Base-by-base conservation (phyloP, 2,797 vertebrate species). In the Falco novaeseelandiae region DNA sequence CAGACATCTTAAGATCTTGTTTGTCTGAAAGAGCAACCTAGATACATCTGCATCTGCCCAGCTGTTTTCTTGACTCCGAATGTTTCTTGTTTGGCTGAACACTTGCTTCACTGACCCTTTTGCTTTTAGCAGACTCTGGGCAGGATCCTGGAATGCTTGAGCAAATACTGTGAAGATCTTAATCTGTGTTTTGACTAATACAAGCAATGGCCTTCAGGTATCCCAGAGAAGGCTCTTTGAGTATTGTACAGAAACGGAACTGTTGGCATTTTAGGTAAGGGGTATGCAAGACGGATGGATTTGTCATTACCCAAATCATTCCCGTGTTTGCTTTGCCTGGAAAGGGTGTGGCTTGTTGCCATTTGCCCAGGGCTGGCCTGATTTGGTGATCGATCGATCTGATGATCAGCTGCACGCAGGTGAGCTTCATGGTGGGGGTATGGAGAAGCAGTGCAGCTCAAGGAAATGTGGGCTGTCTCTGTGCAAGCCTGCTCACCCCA, bases 141-240 rank as follows among this genome's bases (percentile, higher is more conserved):
- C 66, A 83, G 72, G 52, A 78, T 71, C 62, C 61, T 83, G 82
- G 76, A 91, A 90, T 91, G 67, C 48, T 9, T 92, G 82, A 80
- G 69, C 57, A 94, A 91, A 80, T 88, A 74, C 52, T 71, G 34
- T 63, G 10, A 48, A 95, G 79, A 89, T 83, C 15, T 71, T 91
- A 55, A 87, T 87, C 51, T 69, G n/a, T 88, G 44, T 91, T 94
- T 97, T 88, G 79, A 86, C 51, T 89, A 83, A 55, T 32, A 59
- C 0, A 8, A 80, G 36, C 61, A 57, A 52, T 29, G 48, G 18
- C 79, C 27, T 77, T 85, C 67, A 73, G 65, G 40, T 94, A 73
- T 80, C 72, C 44, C 40, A 66, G 67, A 86, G 87, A 71, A 90
- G 57, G n/a, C 44, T 78, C 55, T 80, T 58, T 44, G 59, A 79